Base-by-base conservation (phyloP, 1,140 invertebrate species). In the Hesperophylax magnus region DNA sequence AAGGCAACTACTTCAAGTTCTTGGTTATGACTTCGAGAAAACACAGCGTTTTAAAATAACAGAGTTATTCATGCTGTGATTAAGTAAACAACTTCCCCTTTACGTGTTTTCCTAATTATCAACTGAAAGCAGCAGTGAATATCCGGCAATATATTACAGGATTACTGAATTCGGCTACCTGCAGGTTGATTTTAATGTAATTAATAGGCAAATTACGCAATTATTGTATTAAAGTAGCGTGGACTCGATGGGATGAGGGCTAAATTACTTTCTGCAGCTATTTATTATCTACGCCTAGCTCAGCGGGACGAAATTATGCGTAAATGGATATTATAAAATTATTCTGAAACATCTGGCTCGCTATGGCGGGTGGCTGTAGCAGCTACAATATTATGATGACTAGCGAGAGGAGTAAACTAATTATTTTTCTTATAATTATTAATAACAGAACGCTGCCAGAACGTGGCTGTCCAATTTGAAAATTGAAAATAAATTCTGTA, bases 261-360 rank as follows among this genome's bases (percentile, higher is more conserved):
- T 54, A 80, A 81, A 84, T 81, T 81, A 79, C 82, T 77, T 81
- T 78, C 82, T 79, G 60, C 71, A 56, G 78, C 80, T 81, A 84
- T 84, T 84, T 84, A 84, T 84, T 84, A 79, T 69, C 58, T 39
- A 27, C 27, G 52, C 71, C 72, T 47, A 39, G 24, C 15, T 5
- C 72, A 15, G 54, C 72, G 24, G n/a, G 77, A 74, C 63, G 61
- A 81, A 84, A 84, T 84, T 84, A 84, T 81, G 82, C 82, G 82
- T 84, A 84, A 84, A 84, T 84, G 82, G 82, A 84, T 84, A 81
- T 84, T 84, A 84, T 77, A 77, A 81, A 84, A 84, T 81, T 81
- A 81, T 84, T 78, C 74, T 58, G 80, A 58, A 79, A n/a, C 82
- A 84, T 81, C 79, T 84, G 82, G 80, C 65, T 20, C 77, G 71